phyloP scores from a whole-genome alignment of 2,888 invertebrate species.

The Lymantria dispar region DNA sequence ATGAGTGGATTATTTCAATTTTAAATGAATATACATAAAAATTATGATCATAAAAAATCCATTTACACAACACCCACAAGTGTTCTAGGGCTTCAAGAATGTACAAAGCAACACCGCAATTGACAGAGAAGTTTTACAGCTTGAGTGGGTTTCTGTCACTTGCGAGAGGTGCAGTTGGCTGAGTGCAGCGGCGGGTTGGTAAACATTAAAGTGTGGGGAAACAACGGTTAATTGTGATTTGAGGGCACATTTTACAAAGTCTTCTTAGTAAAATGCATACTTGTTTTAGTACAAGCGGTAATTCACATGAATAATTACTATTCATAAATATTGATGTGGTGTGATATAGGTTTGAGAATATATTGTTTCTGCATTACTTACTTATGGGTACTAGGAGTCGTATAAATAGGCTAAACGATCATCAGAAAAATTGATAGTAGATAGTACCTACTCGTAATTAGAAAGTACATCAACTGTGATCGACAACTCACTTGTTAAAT shows the following conservation, averaged over 20 bases:
- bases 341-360: too few relatives aligned
- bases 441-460: too few relatives aligned
- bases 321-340: too few relatives aligned
- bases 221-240: slow-evolving; percentile 31
- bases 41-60: not conserved
- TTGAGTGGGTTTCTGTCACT: slow-evolving; percentile 29
- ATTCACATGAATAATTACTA: too few relatives aligned
- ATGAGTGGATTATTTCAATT: too few relatives aligned
- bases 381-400: too few relatives aligned
- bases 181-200: slow-evolving; percentile 49
- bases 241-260: not conserved
- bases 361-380: too few relatives aligned
- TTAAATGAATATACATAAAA: not conserved
- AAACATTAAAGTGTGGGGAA: slow-evolving; percentile 44
- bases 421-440: too few relatives aligned
- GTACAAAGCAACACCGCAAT: slow-evolving; percentile 32
- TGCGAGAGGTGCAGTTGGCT: slow-evolving; percentile 40
- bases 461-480: too few relatives aligned
- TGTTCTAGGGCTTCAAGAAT: slow-evolving; percentile 27
- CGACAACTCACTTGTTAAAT: too few relatives aligned
- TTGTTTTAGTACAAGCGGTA: too few relatives aligned
- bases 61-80: slow-evolving; percentile 12
- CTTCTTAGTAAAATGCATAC: not conserved
- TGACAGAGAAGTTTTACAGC: slow-evolving; percentile 37
- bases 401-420: too few relatives aligned